Conservation (phyloP, 2,113 vertebrate species). For the Cebidichthys violaceus region DNA sequence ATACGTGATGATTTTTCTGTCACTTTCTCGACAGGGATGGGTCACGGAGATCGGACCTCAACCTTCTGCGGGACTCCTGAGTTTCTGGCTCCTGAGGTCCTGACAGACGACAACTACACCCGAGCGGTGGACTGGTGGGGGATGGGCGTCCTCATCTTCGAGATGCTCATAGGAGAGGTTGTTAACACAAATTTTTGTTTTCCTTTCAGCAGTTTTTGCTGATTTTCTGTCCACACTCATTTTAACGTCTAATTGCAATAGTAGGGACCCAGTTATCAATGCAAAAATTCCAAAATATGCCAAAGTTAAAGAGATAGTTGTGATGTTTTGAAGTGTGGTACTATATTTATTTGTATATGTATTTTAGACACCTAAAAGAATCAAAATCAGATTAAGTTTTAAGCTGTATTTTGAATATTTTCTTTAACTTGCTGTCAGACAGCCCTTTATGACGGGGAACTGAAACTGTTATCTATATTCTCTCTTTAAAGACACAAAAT, state of each 20-base stretch:
- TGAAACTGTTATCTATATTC: no score
- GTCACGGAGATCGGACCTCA: conserved; percentile 92
- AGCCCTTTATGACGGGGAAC: no score
- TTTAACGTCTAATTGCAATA: background rate
- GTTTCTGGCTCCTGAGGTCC: conserved; percentile 95
- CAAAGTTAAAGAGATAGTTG: background rate
- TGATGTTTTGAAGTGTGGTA: no score
- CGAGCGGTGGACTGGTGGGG: conserved; percentile 99
- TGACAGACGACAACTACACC: conserved; percentile 93
- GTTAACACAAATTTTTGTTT: background rate
- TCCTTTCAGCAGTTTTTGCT: background rate
- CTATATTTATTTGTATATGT: no score
- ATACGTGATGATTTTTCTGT: background rate
- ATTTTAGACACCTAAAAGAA: no score
- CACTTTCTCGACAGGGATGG: conserved; percentile 86
- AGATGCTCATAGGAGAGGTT: conserved; percentile 99
- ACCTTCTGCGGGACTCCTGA: conserved; percentile 98
- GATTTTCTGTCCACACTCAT: background rate
- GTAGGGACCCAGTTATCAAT: background rate
- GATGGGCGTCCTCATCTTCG: conserved; percentile 94
- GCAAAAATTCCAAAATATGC: background rate
- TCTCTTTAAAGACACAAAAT: no score
- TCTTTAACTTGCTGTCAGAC: no score
- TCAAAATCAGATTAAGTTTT: no score
- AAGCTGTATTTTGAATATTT: no score